Evolutionary conservation across 2,888 invertebrate genomes (phyloP).

Genomic region (Uloborus plumipes): DNA sequence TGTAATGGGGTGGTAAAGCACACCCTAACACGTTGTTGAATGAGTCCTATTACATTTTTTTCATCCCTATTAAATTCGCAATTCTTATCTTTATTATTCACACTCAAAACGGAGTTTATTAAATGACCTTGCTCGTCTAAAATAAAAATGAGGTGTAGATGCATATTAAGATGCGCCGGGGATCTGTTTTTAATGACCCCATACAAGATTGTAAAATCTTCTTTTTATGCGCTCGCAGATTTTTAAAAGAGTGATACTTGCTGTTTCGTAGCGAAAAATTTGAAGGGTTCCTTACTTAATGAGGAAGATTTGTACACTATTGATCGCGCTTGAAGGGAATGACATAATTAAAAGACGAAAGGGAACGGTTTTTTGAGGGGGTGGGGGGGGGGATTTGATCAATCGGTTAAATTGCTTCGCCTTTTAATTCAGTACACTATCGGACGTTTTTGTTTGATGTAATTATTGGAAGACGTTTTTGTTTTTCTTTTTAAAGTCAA

Average conservation of each 20-base stretch:
- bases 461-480: too few species aligned
- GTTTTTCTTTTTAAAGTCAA: too few species aligned
- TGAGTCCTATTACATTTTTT: conserved; percentile 22
- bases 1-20: not conserved
- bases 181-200: conserved; percentile 52
- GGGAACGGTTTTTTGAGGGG: too few species aligned
- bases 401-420: too few species aligned
- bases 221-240: conserved; percentile 11
- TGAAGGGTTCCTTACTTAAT: too few species aligned
- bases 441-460: too few species aligned
- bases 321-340: too few species aligned
- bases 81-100: conserved; percentile 25
- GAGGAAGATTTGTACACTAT: too few species aligned
- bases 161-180: conserved; percentile 46
- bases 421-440: too few species aligned
- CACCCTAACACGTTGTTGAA: conserved; percentile 29
- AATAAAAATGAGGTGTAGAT: conserved; percentile 20
- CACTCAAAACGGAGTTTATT: conserved; percentile 36
- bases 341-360: too few species aligned
- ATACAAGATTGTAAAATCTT: conserved; percentile 20
- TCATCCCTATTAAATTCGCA: conserved; percentile 14
- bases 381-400: too few species aligned
- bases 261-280: too few species aligned
- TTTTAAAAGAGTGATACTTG: not conserved
- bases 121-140: conserved; percentile 32